Conservation (phyloP, 2,797 vertebrate species). For the Ceyx erithaca region DNA sequence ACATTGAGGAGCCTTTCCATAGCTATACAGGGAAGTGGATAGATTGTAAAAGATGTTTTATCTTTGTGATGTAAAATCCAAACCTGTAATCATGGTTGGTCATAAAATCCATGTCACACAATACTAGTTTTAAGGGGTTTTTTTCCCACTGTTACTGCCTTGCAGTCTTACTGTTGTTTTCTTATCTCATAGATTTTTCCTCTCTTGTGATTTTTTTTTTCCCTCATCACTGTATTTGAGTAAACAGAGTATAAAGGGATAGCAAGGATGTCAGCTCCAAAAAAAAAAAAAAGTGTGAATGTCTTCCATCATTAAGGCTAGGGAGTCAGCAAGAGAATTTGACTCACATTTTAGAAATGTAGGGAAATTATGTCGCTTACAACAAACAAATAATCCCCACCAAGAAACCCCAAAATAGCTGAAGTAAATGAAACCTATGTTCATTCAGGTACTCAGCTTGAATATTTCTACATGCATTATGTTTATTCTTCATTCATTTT, state of each 20-base stretch:
- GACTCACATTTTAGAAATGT: not conserved
- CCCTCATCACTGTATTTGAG: not conserved
- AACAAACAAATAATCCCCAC: not conserved
- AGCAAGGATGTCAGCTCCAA: not conserved
- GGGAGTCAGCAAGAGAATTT: not conserved
- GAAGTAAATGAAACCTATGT: not conserved
- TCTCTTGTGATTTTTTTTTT: not conserved
- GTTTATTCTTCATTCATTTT: not conserved
- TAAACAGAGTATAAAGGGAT: not conserved
- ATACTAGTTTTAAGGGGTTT: not conserved
- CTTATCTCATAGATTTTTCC: not conserved
- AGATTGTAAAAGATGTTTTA: not conserved
- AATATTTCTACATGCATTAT: not conserved
- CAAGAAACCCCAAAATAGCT: accelerated
- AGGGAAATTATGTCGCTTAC: not conserved
- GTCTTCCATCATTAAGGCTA: not conserved
- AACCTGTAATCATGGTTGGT: not conserved
- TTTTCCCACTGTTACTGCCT: not conserved
- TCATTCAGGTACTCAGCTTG: not conserved
- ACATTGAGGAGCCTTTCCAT: not conserved
- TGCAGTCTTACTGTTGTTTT: not conserved
- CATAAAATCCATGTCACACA: not conserved
- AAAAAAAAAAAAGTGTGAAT: not conserved
- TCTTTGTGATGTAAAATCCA: not conserved
- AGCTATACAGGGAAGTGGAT: not conserved